These are phyloP conservation scores for Psilopsiagon aurifrons DNA, from an alignment of 2,113 vertebrate species.

Conservation along the genomic window DNA sequence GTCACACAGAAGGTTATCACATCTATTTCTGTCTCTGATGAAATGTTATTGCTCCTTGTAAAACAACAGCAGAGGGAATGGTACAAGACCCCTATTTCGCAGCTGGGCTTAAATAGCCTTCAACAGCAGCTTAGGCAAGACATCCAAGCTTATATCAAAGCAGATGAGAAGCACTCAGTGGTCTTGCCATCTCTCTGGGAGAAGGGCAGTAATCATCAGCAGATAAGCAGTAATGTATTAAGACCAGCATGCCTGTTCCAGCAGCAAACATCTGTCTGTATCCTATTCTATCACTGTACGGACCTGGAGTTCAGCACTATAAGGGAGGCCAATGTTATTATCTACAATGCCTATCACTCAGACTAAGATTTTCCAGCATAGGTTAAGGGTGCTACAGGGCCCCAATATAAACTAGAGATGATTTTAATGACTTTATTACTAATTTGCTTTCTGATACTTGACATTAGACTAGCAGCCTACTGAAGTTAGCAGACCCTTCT, in stretches of 20 bases:
- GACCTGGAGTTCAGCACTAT: background rate
- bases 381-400: background rate
- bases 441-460: background rate
- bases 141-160: background rate
- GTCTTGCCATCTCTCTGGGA: background rate
- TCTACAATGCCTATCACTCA: rapidly evolving
- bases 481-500: background rate
- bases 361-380: background rate
- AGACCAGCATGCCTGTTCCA: background rate
- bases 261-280: background rate
- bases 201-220: background rate
- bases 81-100: background rate
- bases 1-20: background rate
- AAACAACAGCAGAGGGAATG: background rate
- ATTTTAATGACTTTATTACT: background rate
- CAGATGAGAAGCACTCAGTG: background rate
- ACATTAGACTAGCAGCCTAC: background rate
- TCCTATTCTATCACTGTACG: background rate
- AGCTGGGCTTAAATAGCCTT: slow-evolving; percentile 5
- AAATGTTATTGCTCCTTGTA: background rate
- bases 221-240: background rate
- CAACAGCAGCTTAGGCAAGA: background rate
- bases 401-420: background rate
- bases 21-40: background rate
- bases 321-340: background rate